Evolutionary conservation across 37 sponge, comb jelly and placozoan genomes (phyloP), one percentile per base, ranked within the genome.

Genomic region (Cladorhizidae sp.): DNA sequence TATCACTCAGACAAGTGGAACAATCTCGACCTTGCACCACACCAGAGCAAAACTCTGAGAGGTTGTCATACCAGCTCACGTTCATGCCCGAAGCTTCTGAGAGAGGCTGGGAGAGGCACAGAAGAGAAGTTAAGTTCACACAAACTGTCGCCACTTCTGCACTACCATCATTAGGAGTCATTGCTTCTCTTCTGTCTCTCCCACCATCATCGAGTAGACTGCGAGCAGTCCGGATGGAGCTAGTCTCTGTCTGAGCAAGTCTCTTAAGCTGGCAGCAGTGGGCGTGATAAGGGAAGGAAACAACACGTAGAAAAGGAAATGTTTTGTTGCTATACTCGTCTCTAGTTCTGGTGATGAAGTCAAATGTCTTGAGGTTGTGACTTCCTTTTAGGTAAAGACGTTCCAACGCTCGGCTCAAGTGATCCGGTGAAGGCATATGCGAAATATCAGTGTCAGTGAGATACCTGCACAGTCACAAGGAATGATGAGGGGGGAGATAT

Each of bases 231-330:
- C 9, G 49, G 49, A 9, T 12, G 9, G 49, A 45, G 49, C 8
- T 12, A 12, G 9, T 45, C 49, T 45, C 49, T 12, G 5, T 45
- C 8, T 38, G 8, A 20, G 31, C 38, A 9, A 52, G 59, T 8
- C 2, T 18, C 52, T 50, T 26, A 33, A 79, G 23, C 50, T 74
- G 81, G 38, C 90, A 90, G 71, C 90, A 90, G 65, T 75, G 78
- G 32, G 78, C 74, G 29, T 78, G 82, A 57, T 85, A 90, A 12
- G 57, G 38, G 38, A 90, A 74, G 1, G 7, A 21, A 12, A 80
- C 77, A 15, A 69, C 1, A 1, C 70, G 67, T 33, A 90, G 55
- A 14, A 71, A 37, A 9, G 86, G 90, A 42, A 73, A 90, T 20
- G 80, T 71, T 12, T 31, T 76, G 43, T 81, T 76, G 31, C 12